A percentile compares a stretch with the other conserved stretches of the same genome.
Evolutionary conservation across 1,140 invertebrate species (phyloP).

Genomic region (Drosophila pseudoananassae): DNA sequence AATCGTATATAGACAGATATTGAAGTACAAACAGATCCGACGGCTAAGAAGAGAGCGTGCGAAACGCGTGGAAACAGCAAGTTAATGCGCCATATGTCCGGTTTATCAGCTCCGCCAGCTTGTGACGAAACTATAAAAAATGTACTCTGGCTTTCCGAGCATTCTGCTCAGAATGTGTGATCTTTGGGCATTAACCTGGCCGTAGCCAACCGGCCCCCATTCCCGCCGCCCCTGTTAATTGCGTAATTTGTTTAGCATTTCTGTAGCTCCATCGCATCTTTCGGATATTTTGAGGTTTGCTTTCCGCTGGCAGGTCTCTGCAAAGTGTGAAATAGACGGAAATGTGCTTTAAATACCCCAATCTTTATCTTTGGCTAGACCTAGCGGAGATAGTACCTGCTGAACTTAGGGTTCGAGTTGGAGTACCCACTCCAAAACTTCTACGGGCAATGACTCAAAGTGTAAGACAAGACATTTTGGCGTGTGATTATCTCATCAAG

Average conservation of each 20-base stretch:
- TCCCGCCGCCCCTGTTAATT: conserved; percentile 39
- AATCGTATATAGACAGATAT: conserved; percentile 24
- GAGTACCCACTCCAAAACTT: conserved; percentile 20
- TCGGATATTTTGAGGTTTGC: conserved; percentile 6
- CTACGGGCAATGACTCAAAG: conserved; percentile 29
- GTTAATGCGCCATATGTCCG: conserved; percentile 47
- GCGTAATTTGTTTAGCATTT: conserved; percentile 62
- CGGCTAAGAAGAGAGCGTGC: conserved; percentile 27
- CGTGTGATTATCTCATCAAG: conserved; percentile 73
- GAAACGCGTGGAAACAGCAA: conserved; percentile 38
- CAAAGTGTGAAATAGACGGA: conserved; percentile 46
- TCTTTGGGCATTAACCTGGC: conserved; percentile 35
- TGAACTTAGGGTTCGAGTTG: conserved; percentile 7
- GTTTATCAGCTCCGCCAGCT: conserved; percentile 27
- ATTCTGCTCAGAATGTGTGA: conserved; percentile 30
- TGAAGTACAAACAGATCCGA: neutral
- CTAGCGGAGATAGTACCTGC: neutral
- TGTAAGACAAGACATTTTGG: conserved; percentile 65
- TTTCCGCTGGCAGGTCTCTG: conserved; percentile 12
- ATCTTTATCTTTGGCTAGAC: conserved; percentile 11
- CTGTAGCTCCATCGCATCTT: conserved; percentile 26
- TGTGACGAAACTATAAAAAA: conserved; percentile 41
- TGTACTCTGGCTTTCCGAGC: conserved; percentile 21
- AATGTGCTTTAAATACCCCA: conserved; percentile 36
- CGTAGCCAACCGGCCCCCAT: neutral